Conservation (phyloP, 2,888 invertebrate species). For the Volucella inflata region DNA sequence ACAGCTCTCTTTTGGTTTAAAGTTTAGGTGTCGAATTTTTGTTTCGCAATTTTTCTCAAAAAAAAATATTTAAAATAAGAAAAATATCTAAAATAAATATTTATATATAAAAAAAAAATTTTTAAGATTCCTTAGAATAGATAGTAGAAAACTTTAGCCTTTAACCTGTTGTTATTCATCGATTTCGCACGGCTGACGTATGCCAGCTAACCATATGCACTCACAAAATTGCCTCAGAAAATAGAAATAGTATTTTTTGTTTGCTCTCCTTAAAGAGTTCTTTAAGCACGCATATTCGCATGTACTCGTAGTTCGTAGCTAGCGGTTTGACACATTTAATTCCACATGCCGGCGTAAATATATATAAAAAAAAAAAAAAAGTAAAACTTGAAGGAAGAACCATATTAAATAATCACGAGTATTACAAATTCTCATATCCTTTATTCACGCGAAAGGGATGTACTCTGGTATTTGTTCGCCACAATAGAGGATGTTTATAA, state of each 20-base stretch:
- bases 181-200: slow-evolving; percentile 50
- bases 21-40: slow-evolving; percentile 66
- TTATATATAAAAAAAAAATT: slow-evolving; percentile 5
- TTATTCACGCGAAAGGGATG: slow-evolving; percentile 33
- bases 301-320: neutral
- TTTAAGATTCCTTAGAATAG: slow-evolving; percentile 33
- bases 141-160: slow-evolving; percentile 54
- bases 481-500: slow-evolving; percentile 7
- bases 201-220: slow-evolving; percentile 38
- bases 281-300: neutral
- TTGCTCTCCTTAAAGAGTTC: neutral
- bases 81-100: slow-evolving; percentile 10
- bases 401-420: slow-evolving; percentile 1
- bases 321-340: slow-evolving; percentile 44
- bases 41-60: slow-evolving; percentile 35
- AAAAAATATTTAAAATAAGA: slow-evolving; percentile 18
- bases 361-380: slow-evolving; percentile 17
- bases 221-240: slow-evolving; percentile 5
- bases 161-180: slow-evolving; percentile 72
- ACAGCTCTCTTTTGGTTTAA: slow-evolving; percentile 35
- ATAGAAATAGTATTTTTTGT: slow-evolving; percentile 16
- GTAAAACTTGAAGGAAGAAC: neutral
- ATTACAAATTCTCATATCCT: slow-evolving; percentile 44
- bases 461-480: neutral
- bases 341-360: slow-evolving; percentile 25